Percentiles rank a stretch among this genome's conserved stretches.
These are phyloP conservation scores for Tiliacea aurago DNA, from an alignment of 2,888 invertebrate species.

Conservation along the genomic window DNA sequence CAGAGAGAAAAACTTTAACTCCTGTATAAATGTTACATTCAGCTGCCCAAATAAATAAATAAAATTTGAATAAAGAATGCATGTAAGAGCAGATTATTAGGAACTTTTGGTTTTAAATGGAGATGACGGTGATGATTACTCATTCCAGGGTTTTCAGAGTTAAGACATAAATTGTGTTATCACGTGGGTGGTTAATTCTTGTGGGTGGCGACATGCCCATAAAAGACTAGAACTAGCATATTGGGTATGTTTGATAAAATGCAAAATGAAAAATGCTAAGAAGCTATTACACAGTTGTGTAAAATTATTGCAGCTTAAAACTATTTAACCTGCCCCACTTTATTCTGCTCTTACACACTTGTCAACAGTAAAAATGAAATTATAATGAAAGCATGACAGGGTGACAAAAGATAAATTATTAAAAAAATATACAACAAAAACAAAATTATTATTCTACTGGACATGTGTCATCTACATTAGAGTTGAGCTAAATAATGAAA, in stretches of 20 bases:
- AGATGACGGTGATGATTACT: slow-evolving; percentile 22
- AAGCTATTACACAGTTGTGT: background rate
- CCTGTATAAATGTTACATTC: background rate
- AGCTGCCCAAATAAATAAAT: background rate
- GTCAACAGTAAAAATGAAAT: slow-evolving; percentile 18
- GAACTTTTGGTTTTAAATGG: background rate
- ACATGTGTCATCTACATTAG: background rate
- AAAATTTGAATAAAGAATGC: slow-evolving; percentile 17
- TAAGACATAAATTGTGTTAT: slow-evolving; percentile 1
- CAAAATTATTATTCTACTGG: slow-evolving; percentile 29
- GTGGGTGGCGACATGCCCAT: slow-evolving; percentile 6
- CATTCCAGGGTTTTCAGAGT: slow-evolving; percentile 29
- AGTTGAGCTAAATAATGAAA: slow-evolving; percentile 9
- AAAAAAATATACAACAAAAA: slow-evolving; percentile 19
- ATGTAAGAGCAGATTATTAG: slow-evolving; percentile 50
- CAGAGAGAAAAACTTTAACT: slow-evolving; percentile 1
- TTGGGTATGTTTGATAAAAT: slow-evolving; percentile 6
- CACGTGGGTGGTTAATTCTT: background rate
- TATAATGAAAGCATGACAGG: slow-evolving; percentile 41
- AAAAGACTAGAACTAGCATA: slow-evolving; percentile 43
- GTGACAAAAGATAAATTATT: slow-evolving; percentile 15
- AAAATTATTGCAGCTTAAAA: slow-evolving; percentile 10
- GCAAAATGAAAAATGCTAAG: background rate
- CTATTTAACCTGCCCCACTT: background rate
- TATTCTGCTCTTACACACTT: slow-evolving; percentile 56